phyloP scores from a whole-genome alignment of 2,888 invertebrate species.

The Frankliniella fusca region DNA sequence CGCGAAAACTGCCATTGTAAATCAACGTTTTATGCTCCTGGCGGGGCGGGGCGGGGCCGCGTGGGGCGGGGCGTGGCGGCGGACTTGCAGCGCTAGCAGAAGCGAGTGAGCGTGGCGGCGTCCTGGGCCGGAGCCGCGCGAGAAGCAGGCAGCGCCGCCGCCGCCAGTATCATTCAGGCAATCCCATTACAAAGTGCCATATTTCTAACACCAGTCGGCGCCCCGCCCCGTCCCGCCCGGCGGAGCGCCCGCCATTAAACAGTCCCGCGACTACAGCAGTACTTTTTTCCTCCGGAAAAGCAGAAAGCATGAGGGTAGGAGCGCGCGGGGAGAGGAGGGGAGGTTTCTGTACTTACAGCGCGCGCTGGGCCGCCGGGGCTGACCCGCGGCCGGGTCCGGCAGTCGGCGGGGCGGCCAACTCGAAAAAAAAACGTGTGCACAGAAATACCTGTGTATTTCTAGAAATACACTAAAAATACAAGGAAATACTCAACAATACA shows the following conservation, averaged over 20 bases:
- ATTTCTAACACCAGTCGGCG: slow-evolving; percentile 8
- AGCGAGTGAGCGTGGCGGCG: not conserved
- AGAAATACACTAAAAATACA: too few relatives aligned
- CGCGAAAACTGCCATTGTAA: slow-evolving; percentile 18
- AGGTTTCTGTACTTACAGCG: not conserved
- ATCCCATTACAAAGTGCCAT: slow-evolving; percentile 15
- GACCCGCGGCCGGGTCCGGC: too few relatives aligned
- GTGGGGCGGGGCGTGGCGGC: too few relatives aligned
- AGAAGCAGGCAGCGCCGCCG: not conserved
- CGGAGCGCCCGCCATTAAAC: not conserved
- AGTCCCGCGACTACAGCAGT: not conserved
- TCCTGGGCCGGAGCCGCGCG: not conserved
- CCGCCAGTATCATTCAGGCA: slow-evolving; percentile 1
- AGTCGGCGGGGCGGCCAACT: not conserved
- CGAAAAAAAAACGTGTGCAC: too few relatives aligned
- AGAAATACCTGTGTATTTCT: too few relatives aligned
- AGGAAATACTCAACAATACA: too few relatives aligned
- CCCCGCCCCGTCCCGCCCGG: not conserved
- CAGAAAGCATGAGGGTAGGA: not conserved
- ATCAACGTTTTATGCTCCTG: slow-evolving; percentile 13
- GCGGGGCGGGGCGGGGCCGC: too few relatives aligned
- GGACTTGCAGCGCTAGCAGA: not conserved
- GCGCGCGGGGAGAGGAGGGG: not conserved
- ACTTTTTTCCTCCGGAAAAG: not conserved
- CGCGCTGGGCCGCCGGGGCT: too few relatives aligned